phyloP scores from a whole-genome alignment of 2,113 vertebrate species.

The Pionites leucogaster region DNA sequence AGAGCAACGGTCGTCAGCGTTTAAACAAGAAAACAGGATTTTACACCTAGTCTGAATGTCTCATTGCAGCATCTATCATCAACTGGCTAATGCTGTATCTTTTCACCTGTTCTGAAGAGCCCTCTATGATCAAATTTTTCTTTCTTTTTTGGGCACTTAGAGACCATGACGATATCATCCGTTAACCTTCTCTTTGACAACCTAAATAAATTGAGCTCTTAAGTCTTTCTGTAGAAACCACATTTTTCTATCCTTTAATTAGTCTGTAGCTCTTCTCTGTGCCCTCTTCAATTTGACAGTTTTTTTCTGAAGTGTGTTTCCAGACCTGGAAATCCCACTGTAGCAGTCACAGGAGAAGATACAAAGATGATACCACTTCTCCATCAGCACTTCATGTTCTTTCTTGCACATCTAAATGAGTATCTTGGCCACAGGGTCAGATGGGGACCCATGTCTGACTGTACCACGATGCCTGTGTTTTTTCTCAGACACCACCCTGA shows the following conservation, averaged over 20 bases:
- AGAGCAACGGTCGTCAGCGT: not conserved
- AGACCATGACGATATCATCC: not conserved
- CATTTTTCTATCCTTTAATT: constrained; percentile 42
- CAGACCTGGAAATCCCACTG: not conserved
- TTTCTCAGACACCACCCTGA: not conserved
- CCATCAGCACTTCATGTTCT: not conserved
- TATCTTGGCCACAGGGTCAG: not conserved
- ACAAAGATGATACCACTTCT: not conserved
- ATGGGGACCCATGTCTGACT: not conserved
- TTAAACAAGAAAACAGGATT: not conserved
- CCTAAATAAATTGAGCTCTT: constrained; percentile 27
- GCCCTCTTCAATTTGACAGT: not conserved
- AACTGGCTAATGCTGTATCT: not conserved
- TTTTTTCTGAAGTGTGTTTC: not conserved
- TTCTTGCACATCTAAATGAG: not conserved
- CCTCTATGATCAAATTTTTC: not conserved
- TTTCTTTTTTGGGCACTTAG: not conserved
- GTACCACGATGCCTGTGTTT: fast-evolving
- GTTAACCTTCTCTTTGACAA: constrained; percentile 32
- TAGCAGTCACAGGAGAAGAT: not conserved
- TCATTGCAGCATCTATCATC: not conserved
- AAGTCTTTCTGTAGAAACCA: not conserved
- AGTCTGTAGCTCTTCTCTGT: not conserved
- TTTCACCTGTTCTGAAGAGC: not conserved
- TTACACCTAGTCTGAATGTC: not conserved